These are phyloP conservation scores for Drosophila guanche DNA, from an alignment of 1,140 invertebrate genomes.

Conservation along the genomic window DNA sequence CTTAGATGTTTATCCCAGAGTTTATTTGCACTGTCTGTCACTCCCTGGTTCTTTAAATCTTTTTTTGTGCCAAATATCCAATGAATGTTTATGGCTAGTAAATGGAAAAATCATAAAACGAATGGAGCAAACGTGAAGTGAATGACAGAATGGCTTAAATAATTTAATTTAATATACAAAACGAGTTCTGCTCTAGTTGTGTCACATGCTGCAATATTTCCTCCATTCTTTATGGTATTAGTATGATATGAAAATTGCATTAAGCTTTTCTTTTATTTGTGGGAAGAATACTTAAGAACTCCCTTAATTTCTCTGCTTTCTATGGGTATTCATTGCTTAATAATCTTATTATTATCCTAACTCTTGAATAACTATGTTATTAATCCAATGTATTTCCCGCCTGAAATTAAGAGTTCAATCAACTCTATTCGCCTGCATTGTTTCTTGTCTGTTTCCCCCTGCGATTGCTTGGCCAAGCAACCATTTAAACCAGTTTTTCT, in stretches of 20 bases:
- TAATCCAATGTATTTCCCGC: slow-evolving; percentile 1
- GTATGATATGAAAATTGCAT: too few relatives aligned
- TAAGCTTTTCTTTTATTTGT: too few relatives aligned
- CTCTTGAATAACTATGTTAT: slow-evolving; percentile 2
- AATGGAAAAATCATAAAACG: slow-evolving; percentile 28
- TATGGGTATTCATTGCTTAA: too few relatives aligned
- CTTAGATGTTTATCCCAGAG: background rate
- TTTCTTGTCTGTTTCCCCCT: slow-evolving; percentile 26
- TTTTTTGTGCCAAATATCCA: slow-evolving; percentile 11
- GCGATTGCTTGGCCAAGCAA: slow-evolving; percentile 11
- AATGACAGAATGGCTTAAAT: background rate
- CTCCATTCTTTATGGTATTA: background rate
- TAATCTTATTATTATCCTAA: background rate
- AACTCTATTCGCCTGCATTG: slow-evolving; percentile 31
- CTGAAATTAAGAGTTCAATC: slow-evolving; percentile 39
- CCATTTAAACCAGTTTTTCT: slow-evolving; percentile 44
- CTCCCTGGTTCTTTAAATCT: background rate
- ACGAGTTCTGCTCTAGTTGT: slow-evolving; percentile 15
- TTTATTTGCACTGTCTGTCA: background rate
- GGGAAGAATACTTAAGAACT: too few relatives aligned
- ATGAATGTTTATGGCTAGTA: slow-evolving; percentile 30
- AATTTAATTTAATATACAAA: background rate
- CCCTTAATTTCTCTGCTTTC: too few relatives aligned
- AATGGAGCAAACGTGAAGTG: slow-evolving; percentile 21
- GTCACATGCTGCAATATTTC: slow-evolving; percentile 7